phyloP scores from a whole-genome alignment of 1,140 invertebrate species.

The Eulimnadia texana region DNA sequence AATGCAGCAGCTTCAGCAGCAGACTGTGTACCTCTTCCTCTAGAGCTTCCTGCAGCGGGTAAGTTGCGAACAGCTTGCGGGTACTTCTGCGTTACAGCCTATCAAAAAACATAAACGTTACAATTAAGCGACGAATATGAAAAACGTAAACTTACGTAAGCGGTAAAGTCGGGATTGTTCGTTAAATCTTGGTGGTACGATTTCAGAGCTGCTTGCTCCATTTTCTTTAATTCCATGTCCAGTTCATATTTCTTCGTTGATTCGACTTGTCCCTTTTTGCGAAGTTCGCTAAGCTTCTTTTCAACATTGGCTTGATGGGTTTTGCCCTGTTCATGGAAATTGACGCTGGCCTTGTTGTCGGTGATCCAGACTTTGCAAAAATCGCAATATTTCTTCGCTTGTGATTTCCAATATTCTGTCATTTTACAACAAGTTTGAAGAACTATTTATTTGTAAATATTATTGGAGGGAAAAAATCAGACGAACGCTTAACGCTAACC shows the following conservation, averaged over 20 bases:
- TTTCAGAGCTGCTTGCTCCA: slow-evolving; percentile 73
- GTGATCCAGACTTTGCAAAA: slow-evolving; percentile 97
- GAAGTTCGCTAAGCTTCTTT: slow-evolving; percentile 68
- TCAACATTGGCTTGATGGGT: slow-evolving; percentile 87
- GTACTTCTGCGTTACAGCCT: slow-evolving; percentile 21
- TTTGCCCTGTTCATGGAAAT: slow-evolving; percentile 89
- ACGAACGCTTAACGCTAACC: too few relatives aligned
- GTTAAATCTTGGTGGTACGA: slow-evolving; percentile 66
- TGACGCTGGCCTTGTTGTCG: slow-evolving; percentile 89
- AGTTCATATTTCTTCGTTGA: slow-evolving; percentile 58
- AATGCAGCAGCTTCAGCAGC: slow-evolving; percentile 27
- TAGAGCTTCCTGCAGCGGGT: slow-evolving; percentile 25
- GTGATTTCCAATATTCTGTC: slow-evolving; percentile 96
- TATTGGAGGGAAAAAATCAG: too few relatives aligned
- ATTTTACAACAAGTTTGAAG: slow-evolving; percentile 18
- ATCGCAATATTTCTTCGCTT: slow-evolving; percentile 87
- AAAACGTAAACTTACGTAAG: background rate
- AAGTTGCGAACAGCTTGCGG: slow-evolving; percentile 15
- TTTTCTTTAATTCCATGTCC: slow-evolving; percentile 64
- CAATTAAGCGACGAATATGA: too few relatives aligned
- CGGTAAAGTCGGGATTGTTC: slow-evolving; percentile 52
- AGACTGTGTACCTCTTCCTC: slow-evolving; percentile 22
- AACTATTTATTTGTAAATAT: background rate
- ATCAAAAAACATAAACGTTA: slow-evolving; percentile 28
- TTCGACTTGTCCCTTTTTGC: slow-evolving; percentile 62